Evolutionary conservation across 2,797 vertebrate species (phyloP).

Genomic region (Melanotaenia trifasciata): DNA sequence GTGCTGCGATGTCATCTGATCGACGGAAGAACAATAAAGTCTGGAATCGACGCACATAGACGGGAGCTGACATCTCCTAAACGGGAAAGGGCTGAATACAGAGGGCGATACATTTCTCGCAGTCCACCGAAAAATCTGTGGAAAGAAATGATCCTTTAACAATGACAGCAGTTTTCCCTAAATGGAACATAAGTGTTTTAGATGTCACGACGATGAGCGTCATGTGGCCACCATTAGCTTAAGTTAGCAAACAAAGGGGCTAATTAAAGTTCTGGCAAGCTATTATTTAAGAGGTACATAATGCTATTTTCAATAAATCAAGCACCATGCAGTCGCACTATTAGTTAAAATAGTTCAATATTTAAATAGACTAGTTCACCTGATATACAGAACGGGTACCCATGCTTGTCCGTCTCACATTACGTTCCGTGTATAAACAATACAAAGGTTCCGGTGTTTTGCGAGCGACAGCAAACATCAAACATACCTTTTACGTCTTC

Average conservation of each 20-base stretch:
- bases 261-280: background rate
- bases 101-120: conserved; percentile 35
- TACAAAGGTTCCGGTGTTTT: conserved; percentile 67
- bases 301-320: background rate
- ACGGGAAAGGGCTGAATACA: conserved; percentile 3
- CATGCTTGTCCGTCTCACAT: conserved; percentile 71
- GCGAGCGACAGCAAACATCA: background rate
- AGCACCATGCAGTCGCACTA: background rate
- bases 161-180: background rate
- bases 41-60: conserved; percentile 2
- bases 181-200: too few relatives aligned
- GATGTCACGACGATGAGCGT: background rate
- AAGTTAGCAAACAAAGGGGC: conserved; percentile 4
- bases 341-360: background rate
- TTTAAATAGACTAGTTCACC: conserved; percentile 50
- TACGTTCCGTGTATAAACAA: conserved; percentile 20
- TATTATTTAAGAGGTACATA: too few relatives aligned
- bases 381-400: conserved; percentile 13
- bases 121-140: conserved; percentile 70
- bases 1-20: conserved; percentile 9
- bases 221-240: background rate
- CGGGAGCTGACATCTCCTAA: conserved; percentile 8
- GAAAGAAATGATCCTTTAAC: conserved; percentile 3
- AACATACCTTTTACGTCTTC: background rate
- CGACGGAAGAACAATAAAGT: conserved; percentile 49